These are phyloP conservation scores for Puffinus mauretanicus DNA, from an alignment of 2,113 vertebrate species.

Conservation along the genomic window DNA sequence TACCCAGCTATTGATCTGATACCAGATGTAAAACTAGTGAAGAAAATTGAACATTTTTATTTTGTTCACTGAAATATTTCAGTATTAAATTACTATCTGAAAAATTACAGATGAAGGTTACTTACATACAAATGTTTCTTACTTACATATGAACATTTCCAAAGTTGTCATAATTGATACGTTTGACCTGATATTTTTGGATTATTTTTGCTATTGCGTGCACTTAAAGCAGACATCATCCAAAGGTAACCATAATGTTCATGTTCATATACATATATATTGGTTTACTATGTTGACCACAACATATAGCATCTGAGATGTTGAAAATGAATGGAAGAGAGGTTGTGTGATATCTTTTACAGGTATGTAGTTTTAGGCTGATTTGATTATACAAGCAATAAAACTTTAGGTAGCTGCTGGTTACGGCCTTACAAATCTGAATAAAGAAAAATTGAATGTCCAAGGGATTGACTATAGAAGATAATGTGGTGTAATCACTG, in stretches of 20 bases:
- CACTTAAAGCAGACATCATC: not conserved
- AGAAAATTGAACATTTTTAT: not conserved
- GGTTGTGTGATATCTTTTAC: not conserved
- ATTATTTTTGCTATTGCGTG: not conserved
- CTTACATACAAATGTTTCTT: not conserved
- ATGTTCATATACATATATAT: not conserved
- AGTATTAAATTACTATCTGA: not conserved
- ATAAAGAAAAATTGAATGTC: not conserved
- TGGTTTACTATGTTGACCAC: not conserved
- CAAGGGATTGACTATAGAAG: not conserved
- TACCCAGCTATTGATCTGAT: not conserved
- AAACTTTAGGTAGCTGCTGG: not conserved
- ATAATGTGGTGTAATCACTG: not conserved
- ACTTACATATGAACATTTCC: not conserved
- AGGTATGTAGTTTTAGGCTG: not conserved
- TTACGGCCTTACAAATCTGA: not conserved
- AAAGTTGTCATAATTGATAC: not conserved
- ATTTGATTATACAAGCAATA: not conserved
- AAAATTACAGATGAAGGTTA: not conserved
- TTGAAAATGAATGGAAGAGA: not conserved
- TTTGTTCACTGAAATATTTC: not conserved
- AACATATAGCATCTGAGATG: not conserved
- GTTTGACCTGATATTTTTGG: not conserved
- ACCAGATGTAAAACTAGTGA: not conserved
- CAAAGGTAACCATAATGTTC: not conserved